A percentile compares a stretch with the other conserved stretches of the same genome.
Conservation (phyloP, 2,797 vertebrate species). For the Pseudochirops corinnae region DNA sequence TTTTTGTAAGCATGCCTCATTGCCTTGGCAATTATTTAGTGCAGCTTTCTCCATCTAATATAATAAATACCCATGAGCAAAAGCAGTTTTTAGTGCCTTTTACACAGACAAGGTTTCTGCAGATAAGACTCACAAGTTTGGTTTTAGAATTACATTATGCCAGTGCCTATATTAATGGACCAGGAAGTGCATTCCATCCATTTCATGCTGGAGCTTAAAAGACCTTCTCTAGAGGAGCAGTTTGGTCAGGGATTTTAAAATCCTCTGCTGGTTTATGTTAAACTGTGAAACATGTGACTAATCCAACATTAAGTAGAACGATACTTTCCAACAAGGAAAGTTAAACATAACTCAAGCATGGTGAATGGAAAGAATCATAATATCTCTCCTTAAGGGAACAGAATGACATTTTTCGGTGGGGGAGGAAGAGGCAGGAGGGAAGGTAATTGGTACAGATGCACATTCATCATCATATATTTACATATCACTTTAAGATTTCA, state of each 20-base stretch:
- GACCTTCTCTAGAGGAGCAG: background rate
- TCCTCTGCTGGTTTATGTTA: conserved; percentile 29
- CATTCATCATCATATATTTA: background rate
- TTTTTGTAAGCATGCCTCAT: conserved; percentile 3
- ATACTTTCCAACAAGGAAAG: conserved; percentile 27
- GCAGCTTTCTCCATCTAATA: background rate
- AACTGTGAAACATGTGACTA: conserved; percentile 7
- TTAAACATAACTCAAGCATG: conserved; percentile 22
- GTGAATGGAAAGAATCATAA: background rate
- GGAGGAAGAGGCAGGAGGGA: background rate
- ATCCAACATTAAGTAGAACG: conserved; percentile 50
- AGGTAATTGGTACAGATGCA: background rate
- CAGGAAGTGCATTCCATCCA: conserved; percentile 15
- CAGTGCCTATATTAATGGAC: background rate
- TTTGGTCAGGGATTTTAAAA: conserved; percentile 51
- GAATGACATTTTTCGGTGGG: background rate
- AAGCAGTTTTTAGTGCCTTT: background rate
- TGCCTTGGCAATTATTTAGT: conserved; percentile 17
- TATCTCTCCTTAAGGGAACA: conserved; percentile 8
- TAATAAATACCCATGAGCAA: background rate
- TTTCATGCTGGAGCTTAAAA: conserved; percentile 40
- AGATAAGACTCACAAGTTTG: conserved; percentile 6
- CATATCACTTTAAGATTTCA: background rate
- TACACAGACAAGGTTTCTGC: background rate
- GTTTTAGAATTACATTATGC: conserved; percentile 51